Evolutionary conservation across 2,113 vertebrate genomes (phyloP).

Genomic region (Bubo bubo): DNA sequence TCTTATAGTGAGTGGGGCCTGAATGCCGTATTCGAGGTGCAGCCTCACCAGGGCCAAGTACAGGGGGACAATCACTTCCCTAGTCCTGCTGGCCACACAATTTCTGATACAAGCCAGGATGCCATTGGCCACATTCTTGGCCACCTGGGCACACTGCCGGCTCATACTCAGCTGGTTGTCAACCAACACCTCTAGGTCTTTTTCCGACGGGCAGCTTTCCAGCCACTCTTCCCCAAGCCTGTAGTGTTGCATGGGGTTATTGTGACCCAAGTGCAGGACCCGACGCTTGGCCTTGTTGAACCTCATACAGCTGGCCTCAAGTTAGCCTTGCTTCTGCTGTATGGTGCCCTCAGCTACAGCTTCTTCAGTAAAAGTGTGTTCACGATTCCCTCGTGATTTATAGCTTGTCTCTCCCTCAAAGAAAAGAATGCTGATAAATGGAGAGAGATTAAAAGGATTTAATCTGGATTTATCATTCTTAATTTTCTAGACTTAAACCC

Average conservation of each 20-base stretch:
- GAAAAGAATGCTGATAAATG: background rate
- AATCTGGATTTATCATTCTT: background rate
- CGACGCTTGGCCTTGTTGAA: background rate
- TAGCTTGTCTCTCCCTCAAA: background rate
- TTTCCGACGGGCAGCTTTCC: background rate
- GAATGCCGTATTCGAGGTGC: background rate
- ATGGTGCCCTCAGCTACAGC: background rate
- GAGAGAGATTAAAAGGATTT: background rate
- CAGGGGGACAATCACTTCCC: background rate
- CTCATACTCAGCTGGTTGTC: background rate
- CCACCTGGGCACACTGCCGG: background rate
- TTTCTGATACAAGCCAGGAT: background rate
- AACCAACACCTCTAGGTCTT: background rate
- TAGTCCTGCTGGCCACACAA: background rate
- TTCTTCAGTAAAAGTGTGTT: background rate
- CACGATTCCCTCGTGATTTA: accelerated
- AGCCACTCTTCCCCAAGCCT: background rate
- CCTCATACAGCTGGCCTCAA: background rate
- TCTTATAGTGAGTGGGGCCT: background rate
- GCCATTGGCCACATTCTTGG: background rate
- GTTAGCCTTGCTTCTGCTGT: background rate
- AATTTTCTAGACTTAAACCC: background rate
- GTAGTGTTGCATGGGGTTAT: too few relatives aligned
- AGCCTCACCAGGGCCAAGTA: background rate
- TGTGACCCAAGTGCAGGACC: background rate